phyloP scores from a whole-genome alignment of 2,888 invertebrate species.

The Stratiomys singularior region DNA sequence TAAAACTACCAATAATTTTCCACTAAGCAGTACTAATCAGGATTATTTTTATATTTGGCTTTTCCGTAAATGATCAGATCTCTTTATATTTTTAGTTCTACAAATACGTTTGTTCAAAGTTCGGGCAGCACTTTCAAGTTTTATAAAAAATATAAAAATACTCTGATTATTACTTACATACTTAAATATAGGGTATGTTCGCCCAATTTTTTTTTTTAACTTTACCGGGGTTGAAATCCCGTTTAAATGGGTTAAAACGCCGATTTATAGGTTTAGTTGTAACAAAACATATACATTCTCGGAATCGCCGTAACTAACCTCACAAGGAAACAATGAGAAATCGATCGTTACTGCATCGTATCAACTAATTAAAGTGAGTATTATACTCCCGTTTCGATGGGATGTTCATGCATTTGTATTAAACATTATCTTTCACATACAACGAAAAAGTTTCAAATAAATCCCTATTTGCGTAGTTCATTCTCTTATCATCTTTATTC shows the following conservation, averaged over 20 bases:
- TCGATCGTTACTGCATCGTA: slow-evolving; percentile 28
- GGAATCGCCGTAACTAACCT: too few relatives aligned
- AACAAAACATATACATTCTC: too few relatives aligned
- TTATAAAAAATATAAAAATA: slow-evolving; percentile 2
- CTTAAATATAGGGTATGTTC: not conserved
- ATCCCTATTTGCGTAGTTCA: not conserved
- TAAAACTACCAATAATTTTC: too few relatives aligned
- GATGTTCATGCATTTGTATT: not conserved
- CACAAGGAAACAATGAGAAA: too few relatives aligned
- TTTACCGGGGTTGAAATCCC: not conserved
- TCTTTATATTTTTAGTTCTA: not conserved
- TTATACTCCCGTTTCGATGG: slow-evolving; percentile 13
- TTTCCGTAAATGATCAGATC: too few relatives aligned
- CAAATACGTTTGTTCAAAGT: not conserved
- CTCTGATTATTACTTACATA: not conserved
- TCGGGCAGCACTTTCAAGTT: not conserved
- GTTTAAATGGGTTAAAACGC: not conserved
- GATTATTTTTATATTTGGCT: too few relatives aligned
- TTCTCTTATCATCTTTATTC: slow-evolving; percentile 10
- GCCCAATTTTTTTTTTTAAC: not conserved
- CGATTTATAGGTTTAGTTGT: slow-evolving; percentile 15
- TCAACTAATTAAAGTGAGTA: not conserved
- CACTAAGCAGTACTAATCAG: too few relatives aligned
- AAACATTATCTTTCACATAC: not conserved
- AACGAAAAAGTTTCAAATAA: slow-evolving; percentile 10